Evolutionary conservation across 2,113 vertebrate genomes (phyloP), one percentile per base, ranked within the genome.

Genomic region (Lichenostomus cassidix): DNA sequence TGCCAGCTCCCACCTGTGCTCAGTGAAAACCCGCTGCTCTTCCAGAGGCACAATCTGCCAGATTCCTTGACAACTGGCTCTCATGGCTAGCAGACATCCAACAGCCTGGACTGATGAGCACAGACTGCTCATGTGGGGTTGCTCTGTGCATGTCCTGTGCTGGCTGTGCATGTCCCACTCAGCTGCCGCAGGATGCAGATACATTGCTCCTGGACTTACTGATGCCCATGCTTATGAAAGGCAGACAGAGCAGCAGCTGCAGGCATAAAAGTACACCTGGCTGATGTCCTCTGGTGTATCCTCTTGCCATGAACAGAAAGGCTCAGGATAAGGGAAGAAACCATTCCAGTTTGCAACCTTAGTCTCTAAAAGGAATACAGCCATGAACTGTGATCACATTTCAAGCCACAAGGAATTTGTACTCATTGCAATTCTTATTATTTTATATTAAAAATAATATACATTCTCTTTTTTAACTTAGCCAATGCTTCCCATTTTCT

Each of bases 91-190:
- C 4, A 10, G 46, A 35, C n/a, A 20, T 12, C 23, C 58, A 63
- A 2, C 8, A 55, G 46, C 55, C 59, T 47, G 59, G 35, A 19
- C 17, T 18, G 49, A 55, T 10, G 17, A 52, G 2, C 53, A 46
- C 35, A 35, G 27, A n/a, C 20, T 9, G 23, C 3, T 1, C 0
- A 56, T 0, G 2, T 1, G 13, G 11, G 15, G 46, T 8, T 52
- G 15, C 27, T 58, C 50, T 49, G 27, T 7, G 7, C 6, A n/a
- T n/a, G n/a, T n/a, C n/a, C n/a, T 52, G 41, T 42, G 35, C 41
- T 3, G 7, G 31, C 2, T 33, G 74, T 20, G 21, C 52, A 9
- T 0, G 12, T 15, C 23, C 31, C 3, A 3, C 47, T 59, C 16
- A 50, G 73, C 47, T 76, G 42, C 39, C 21, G 20, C 0, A 0